phyloP scores from a whole-genome alignment of 2,797 vertebrate genomes.

The Sebastes kiyomatsui region DNA sequence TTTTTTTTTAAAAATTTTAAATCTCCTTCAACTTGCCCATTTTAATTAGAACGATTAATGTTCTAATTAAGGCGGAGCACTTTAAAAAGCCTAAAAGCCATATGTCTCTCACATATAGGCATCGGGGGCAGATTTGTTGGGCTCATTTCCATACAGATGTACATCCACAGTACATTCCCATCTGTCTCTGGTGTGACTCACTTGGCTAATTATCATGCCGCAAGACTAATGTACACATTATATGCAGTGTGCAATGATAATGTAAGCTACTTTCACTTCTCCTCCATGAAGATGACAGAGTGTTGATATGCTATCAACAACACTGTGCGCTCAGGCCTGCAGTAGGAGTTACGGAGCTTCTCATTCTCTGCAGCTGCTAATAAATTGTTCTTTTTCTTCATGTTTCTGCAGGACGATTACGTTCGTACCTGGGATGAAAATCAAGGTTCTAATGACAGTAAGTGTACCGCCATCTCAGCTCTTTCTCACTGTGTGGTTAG shows the following conservation, averaged over 20 bases:
- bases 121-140: constrained; percentile 31
- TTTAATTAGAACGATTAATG: constrained; percentile 67
- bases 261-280: constrained; percentile 35
- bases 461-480: constrained; percentile 56
- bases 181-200: constrained; percentile 49
- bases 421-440: constrained; percentile 96
- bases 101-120: constrained; percentile 58
- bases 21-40: constrained; percentile 39
- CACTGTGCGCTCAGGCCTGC: constrained; percentile 1
- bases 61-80: constrained; percentile 57
- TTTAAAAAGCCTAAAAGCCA: constrained; percentile 44
- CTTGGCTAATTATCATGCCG: constrained; percentile 55
- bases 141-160: constrained; percentile 66
- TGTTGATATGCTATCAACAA: constrained; percentile 20
- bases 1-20: not conserved
- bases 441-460: constrained; percentile 95
- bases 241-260: constrained; percentile 53
- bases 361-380: constrained; percentile 13
- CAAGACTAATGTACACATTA: constrained; percentile 49
- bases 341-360: not conserved
- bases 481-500: not conserved
- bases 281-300: constrained; percentile 21
- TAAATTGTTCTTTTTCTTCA: constrained; percentile 24
- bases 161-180: constrained; percentile 8
- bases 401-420: constrained; percentile 91